phyloP scores from a whole-genome alignment of 2,113 vertebrate species.

The Erpornis zantholeuca region DNA sequence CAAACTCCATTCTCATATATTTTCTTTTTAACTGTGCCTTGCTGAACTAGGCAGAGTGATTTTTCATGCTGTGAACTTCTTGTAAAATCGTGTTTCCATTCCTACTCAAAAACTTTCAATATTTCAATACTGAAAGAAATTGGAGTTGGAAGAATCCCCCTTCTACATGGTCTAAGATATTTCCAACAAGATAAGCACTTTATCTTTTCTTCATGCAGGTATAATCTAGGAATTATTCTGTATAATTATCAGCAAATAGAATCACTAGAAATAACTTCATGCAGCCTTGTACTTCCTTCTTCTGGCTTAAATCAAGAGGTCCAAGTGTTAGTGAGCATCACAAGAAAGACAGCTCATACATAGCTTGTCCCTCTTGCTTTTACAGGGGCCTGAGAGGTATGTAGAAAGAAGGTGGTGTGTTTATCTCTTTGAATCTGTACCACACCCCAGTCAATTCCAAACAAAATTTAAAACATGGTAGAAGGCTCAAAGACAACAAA shows the following conservation, averaged over 20 bases:
- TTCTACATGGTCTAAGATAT: background rate
- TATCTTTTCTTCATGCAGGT: background rate
- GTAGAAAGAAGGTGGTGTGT: background rate
- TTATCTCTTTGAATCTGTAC: background rate
- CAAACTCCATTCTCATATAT: conserved; percentile 8
- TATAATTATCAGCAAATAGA: background rate
- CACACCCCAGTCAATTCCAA: background rate
- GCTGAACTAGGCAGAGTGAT: background rate
- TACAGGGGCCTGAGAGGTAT: accelerated
- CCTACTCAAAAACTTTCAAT: background rate
- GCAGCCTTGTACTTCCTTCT: background rate
- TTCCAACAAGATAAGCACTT: background rate
- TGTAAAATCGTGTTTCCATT: background rate
- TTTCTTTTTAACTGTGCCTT: conserved; percentile 16
- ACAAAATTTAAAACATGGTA: background rate
- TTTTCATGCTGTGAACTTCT: background rate
- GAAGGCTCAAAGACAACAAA: background rate
- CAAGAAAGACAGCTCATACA: background rate
- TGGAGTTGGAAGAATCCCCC: background rate
- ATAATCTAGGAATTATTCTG: background rate
- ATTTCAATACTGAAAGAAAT: background rate
- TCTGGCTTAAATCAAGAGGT: background rate
- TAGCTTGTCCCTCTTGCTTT: background rate
- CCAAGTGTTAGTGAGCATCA: background rate
- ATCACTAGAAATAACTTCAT: background rate